Evolutionary conservation across 2,797 vertebrate species (phyloP).

Genomic region (Tympanoctomys barrerae): DNA sequence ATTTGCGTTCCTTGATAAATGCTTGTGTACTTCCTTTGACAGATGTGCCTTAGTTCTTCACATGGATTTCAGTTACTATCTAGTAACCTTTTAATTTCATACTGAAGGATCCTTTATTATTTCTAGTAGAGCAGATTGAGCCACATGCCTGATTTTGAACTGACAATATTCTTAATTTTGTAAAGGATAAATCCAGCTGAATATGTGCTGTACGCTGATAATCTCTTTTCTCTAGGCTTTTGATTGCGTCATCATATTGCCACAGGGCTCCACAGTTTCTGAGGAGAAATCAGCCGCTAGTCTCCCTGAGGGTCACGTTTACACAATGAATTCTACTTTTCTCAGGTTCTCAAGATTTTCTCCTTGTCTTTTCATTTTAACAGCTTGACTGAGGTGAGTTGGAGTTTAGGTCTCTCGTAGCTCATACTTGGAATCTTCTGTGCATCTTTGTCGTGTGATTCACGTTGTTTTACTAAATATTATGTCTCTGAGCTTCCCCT

Average conservation of each 20-base stretch:
- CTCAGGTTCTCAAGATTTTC: not conserved
- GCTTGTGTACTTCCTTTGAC: not conserved
- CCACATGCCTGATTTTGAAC: not conserved
- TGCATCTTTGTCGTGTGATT: not conserved
- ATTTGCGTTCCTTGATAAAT: not conserved
- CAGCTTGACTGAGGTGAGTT: not conserved
- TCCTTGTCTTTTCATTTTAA: not conserved
- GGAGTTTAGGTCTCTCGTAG: not conserved
- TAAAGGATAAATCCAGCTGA: not conserved
- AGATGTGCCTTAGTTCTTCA: not conserved
- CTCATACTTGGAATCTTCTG: not conserved
- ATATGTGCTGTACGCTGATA: not conserved
- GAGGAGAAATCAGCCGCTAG: not conserved
- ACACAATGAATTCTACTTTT: not conserved
- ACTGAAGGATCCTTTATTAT: not conserved
- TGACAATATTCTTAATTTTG: not conserved
- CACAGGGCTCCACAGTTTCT: not conserved
- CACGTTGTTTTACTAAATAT: not conserved
- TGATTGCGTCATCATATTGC: not conserved
- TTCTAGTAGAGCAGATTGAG: not conserved
- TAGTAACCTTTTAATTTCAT: not conserved
- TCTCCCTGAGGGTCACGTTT: not conserved
- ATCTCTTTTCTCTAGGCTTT: not conserved
- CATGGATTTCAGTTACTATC: not conserved
- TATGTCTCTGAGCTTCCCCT: not conserved